Evolutionary conservation across 2,113 vertebrate species (phyloP).

Genomic region (Oreochromis tanganicae): DNA sequence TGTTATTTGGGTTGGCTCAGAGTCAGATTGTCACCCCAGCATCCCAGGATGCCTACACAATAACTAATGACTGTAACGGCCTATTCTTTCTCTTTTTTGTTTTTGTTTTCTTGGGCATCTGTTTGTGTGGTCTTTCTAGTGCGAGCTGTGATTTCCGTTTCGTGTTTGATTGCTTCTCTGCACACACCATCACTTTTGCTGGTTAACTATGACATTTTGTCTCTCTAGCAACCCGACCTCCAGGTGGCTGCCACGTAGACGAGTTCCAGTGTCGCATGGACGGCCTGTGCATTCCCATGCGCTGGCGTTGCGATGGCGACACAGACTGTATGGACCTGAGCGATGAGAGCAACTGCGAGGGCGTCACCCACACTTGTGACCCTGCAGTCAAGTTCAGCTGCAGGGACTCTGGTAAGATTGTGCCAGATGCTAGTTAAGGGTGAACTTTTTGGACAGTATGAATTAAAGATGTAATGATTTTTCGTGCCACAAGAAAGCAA

Average conservation of each 20-base stretch:
- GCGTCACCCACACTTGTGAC: slow-evolving; percentile 90
- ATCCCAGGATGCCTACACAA: slow-evolving; percentile 1
- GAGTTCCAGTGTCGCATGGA: slow-evolving; percentile 96
- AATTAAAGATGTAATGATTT: not conserved
- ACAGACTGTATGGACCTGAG: slow-evolving; percentile 96
- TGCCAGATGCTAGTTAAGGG: not conserved
- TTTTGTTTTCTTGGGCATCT: not conserved
- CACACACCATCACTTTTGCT: not conserved
- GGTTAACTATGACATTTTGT: not conserved
- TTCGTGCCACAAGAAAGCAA: not conserved
- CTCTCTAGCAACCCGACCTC: slow-evolving; percentile 84
- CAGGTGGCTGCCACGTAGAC: slow-evolving; percentile 88
- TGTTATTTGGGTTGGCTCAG: slow-evolving; percentile 36
- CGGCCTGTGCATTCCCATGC: slow-evolving; percentile 89
- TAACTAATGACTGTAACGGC: slow-evolving; percentile 1
- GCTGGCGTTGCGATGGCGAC: slow-evolving; percentile 93
- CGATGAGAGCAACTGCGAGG: slow-evolving; percentile 91
- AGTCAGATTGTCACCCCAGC: slow-evolving; percentile 19
- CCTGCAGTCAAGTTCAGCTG: slow-evolving; percentile 92
- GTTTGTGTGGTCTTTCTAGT: not conserved
- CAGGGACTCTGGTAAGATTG: slow-evolving; percentile 84
- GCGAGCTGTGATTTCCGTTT: not conserved
- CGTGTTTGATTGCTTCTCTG: not conserved
- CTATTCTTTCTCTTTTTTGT: not conserved
- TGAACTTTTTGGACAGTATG: not conserved